Evolutionary conservation across 2,113 vertebrate species (phyloP), one percentile per base, ranked within the genome.

Genomic region (Catagonus wagneri): DNA sequence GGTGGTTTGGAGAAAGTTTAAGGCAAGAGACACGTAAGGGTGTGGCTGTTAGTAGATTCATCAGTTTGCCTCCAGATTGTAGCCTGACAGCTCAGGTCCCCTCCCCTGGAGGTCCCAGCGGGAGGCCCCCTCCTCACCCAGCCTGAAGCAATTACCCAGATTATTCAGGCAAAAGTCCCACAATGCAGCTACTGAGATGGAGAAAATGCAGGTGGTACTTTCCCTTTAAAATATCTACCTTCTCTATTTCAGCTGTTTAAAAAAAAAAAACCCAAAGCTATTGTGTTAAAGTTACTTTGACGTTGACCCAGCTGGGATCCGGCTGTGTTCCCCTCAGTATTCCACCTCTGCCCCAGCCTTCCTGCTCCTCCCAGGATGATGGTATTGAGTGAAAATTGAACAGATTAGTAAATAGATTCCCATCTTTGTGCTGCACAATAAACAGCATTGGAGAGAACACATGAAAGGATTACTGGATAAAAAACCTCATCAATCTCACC

Each of bases 391-490:
- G 83, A 93, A 96, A 97, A 96, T 75, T 86, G 95, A 95, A 80
- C 93, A 96, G 91, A 95, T 96, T 94, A 94, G 94, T 91, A 95
- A 97, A 96, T 71, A 97, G 96, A 96, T 90, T 95, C 87, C 63
- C 95, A 93, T 95, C 93, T 94, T 94, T 79, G 91, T 86, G 85
- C 81, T 52, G 20, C n/a, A 96, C 89, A 75, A 89, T 83, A 95
- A 96, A 94, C 61, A 95, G 78, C 63, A 32, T 6, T 9, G 68
- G 85, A 17, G 89, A 94, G 79, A 97, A 86, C 83, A 91, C 39
- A 66, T 17, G 83, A 15, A 94, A 56, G 54, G 68, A 87, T 94
- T 91, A 90, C 44, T 65, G 76, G 74, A 94, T 94, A 79, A 96
- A 90, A 89, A 66, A 71, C 58, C 78, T 75, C 61, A 76, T 89